Base-by-base conservation (phyloP, 2,113 vertebrate genomes). In the Cinclus mexicanus region DNA sequence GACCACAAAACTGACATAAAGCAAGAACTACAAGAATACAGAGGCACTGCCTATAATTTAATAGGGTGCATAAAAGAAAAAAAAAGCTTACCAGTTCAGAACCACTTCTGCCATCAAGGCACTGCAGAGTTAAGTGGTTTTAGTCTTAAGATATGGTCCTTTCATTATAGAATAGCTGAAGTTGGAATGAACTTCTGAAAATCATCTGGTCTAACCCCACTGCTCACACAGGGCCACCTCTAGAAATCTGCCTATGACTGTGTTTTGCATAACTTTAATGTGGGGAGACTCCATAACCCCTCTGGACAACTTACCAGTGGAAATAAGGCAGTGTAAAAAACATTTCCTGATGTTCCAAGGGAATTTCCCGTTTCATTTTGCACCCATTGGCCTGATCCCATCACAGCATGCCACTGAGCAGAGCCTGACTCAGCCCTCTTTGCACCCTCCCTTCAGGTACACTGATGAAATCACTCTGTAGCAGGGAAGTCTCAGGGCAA, bases 251-350 rank as follows among this genome's bases (percentile, higher is more conserved):
- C 35, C 49, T 29, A 18, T 8, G 14, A 78, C 13, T 2, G 0
- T 5, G 6, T 44, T 75, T 0, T 49, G 6, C 42, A 0, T 15
- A 85, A 46, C 31, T 63, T 14, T 8, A 0, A 78, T 75, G n/a
- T 2, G 10, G 1, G 21, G 4, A 90, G n/a, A 82, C n/a, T 41
- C 46, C 35, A 75, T 20, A 70, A 31, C 1, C 2, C 60, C 17
- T 17, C 22, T 18, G 25, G 19, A 35, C 29, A 76, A 55, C 20
- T 31, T n/a, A 28, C 11, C 29, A 88, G 22, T 22, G 60, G 28
- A 53, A 85, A 53, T 0, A 1, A 74, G 6, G 24, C 20, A 23
- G 7, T 14, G 15, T 28, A 12, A 61, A 65, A 85, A 67, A 13
- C 31, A 53, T 22, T 74, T 70, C 16, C 21, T 41, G 18, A 22